phyloP scores from a whole-genome alignment of 2,113 vertebrate genomes.

The Mystacornis crossleyi region DNA sequence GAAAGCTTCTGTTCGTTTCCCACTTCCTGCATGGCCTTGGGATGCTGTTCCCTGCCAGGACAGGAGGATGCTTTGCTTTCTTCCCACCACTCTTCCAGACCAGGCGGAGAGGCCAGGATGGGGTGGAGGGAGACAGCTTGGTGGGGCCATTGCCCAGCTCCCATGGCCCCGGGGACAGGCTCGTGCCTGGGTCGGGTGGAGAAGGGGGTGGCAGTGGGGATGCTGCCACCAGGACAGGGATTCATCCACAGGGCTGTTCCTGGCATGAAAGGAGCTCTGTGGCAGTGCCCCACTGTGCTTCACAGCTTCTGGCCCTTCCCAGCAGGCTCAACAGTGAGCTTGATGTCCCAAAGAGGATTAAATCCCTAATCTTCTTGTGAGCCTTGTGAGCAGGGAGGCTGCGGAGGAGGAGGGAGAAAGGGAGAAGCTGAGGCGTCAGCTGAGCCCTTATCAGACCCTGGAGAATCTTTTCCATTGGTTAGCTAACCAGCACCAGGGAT shows the following conservation, averaged over 20 bases:
- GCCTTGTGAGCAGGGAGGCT: neutral
- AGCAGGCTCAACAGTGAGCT: neutral
- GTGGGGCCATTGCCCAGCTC: neutral
- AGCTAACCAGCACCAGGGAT: neutral
- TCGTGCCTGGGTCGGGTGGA: fast-evolving
- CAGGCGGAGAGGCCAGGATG: neutral
- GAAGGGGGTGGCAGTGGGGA: neutral
- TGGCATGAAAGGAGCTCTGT: neutral
- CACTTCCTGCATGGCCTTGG: fast-evolving
- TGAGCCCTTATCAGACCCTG: neutral
- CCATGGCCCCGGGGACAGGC: neutral
- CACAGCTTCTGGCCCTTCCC: neutral
- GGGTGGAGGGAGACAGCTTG: neutral
- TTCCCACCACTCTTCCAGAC: neutral
- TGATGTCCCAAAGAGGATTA: constrained; percentile 9
- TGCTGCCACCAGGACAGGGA: neutral
- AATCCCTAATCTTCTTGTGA: neutral
- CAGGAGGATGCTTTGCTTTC: neutral
- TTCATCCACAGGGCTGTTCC: neutral
- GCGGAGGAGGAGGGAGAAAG: neutral
- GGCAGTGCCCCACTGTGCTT: fast-evolving
- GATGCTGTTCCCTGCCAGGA: neutral
- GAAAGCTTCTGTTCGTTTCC: neutral
- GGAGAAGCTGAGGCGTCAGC: fast-evolving
- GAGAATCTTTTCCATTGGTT: neutral